Evolutionary conservation across 2,888 invertebrate genomes (phyloP).

Genomic region (Pecten maximus): DNA sequence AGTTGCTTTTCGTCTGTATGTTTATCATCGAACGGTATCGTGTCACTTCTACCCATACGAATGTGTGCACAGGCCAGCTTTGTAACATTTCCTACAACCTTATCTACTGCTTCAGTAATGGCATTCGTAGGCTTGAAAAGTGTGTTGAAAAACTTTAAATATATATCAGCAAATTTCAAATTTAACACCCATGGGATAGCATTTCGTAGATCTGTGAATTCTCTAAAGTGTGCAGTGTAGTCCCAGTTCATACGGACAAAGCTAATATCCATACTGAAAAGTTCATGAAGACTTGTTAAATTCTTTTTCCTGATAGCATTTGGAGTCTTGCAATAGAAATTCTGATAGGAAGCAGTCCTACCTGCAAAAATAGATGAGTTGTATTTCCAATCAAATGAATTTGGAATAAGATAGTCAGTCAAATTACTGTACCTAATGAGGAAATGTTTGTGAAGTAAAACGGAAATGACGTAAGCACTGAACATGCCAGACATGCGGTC

Average conservation of each 20-base stretch:
- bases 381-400: not conserved
- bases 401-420: not conserved
- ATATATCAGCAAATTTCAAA: not conserved
- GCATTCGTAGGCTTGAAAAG: not conserved
- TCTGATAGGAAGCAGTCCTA: not conserved
- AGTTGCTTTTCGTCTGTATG: not conserved
- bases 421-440: not conserved
- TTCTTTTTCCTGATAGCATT: not conserved
- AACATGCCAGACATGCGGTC: not conserved
- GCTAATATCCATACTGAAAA: not conserved
- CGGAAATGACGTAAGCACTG: constrained; percentile 13
- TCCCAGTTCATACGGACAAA: constrained; percentile 4
- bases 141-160: not conserved
- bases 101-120: not conserved
- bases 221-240: not conserved
- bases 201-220: not conserved
- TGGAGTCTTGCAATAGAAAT: not conserved
- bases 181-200: not conserved
- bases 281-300: not conserved
- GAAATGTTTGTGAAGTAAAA: not conserved
- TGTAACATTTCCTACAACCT: not conserved
- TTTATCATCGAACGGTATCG: not conserved
- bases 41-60: not conserved
- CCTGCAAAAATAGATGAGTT: not conserved
- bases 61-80: not conserved